Conservation (phyloP, 2,113 vertebrate species). For the Condylura cristata region DNA sequence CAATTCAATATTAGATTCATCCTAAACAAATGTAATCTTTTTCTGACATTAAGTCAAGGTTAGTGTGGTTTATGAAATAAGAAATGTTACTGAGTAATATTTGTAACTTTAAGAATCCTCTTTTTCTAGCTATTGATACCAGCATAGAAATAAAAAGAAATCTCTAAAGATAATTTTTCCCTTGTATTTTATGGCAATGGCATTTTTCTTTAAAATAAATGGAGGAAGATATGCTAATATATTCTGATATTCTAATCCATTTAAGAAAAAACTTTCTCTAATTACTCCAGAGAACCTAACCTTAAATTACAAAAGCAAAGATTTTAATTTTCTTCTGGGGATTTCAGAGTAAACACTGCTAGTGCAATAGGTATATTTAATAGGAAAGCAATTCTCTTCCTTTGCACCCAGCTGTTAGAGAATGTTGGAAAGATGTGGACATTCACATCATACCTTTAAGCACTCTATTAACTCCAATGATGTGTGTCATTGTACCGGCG, state of each 20-base stretch:
- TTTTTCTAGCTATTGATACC: neutral
- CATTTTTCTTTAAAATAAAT: slow-evolving; percentile 10
- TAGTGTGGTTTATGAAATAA: neutral
- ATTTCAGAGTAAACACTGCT: neutral
- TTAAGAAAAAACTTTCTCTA: slow-evolving; percentile 26
- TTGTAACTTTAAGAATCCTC: neutral
- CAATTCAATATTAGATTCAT: slow-evolving; percentile 5
- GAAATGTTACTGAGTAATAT: neutral
- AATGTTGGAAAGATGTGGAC: neutral
- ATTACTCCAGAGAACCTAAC: neutral
- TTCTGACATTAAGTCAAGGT: neutral
- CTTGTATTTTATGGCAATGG: neutral
- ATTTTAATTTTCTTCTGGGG: neutral
- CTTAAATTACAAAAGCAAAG: neutral
- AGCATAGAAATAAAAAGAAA: neutral
- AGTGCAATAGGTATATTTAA: neutral
- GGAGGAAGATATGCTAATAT: neutral
- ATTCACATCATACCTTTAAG: neutral
- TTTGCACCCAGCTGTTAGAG: neutral
- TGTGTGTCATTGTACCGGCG: neutral
- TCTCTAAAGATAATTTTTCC: neutral
- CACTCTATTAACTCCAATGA: slow-evolving; percentile 25
- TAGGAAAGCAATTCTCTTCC: neutral
- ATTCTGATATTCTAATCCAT: neutral
- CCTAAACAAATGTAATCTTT: neutral